Conservation (phyloP, 2,888 invertebrate genomes). For the Chydorus sphaericus region DNA sequence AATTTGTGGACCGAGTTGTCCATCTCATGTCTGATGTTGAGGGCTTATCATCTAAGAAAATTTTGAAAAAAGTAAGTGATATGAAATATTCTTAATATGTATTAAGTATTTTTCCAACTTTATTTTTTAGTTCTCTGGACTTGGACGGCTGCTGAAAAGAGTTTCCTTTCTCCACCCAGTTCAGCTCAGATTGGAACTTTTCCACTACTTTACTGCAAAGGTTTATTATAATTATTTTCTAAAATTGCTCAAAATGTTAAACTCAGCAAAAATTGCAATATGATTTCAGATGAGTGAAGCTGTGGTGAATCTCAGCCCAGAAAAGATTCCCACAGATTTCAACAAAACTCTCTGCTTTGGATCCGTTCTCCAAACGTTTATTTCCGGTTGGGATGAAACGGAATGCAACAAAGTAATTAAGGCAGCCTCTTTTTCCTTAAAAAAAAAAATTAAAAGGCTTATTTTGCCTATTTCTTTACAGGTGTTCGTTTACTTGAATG, state of each 20-base stretch:
- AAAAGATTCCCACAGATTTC: not conserved
- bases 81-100: not conserved
- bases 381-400: not conserved
- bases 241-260: not conserved
- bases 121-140: not conserved
- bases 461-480: not conserved
- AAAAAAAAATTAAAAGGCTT: not conserved
- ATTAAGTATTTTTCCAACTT: no score
- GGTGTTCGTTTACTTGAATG: not conserved
- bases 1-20: not conserved
- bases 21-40: not conserved
- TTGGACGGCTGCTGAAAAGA: not conserved
- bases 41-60: not conserved
- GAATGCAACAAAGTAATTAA: not conserved
- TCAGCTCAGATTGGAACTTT: not conserved
- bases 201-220: not conserved
- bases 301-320: not conserved
- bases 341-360: not conserved
- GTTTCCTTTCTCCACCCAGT: not conserved
- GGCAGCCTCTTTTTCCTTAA: not conserved
- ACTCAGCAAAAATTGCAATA: no score
- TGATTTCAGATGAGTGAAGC: no score
- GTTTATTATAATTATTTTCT: not conserved
- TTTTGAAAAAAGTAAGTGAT: not conserved
- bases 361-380: not conserved